Evolutionary conservation across 2,888 invertebrate species (phyloP), one percentile per base, ranked within the genome.

Genomic region (Caenorhabditis sp.): DNA sequence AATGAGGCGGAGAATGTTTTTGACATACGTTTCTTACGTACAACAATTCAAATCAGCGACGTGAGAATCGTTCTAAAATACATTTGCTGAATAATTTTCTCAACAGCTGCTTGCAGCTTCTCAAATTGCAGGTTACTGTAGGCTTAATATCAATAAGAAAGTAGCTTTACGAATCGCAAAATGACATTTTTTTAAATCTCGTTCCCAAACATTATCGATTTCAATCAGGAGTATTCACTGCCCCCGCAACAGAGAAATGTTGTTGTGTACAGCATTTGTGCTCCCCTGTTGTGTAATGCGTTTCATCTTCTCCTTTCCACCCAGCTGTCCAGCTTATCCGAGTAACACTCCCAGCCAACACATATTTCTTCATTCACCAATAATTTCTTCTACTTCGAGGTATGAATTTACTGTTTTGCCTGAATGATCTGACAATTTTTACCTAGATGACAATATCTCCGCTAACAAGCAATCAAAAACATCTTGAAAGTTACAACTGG

Each of bases 371-470:
- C 30, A n/a, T 22, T 27, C 39, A 27, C 6, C 37, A n/a, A 7
- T 22, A 17, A 13, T 17, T 48, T 59, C 26, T 37, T 26, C 17
- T 32, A n/a, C 39, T 24, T 3, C 9, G 35, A 35, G 9, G 9
- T 35, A 9, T 13, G 13, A 35, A 35, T 9, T 3, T 35, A 9
- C 13, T 35, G 6, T 35, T 35, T n/a, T n/a, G n/a, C n/a, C n/a
- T n/a, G n/a, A n/a, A n/a, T n/a, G n/a, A 37, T 6, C 13, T 22
- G 8, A 43, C n/a, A 3, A 43, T 37, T 53, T 46, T n/a, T n/a
- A n/a, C n/a, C 30, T 43, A 59, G 62, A 77, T 77, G 77, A 77
- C 77, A 1, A 56, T 77, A 13, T 77, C 77, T 0, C 77, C 77
- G 9, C 61, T 65, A 32, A 71, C 76, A 17, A 13, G 15, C 15